These are phyloP conservation scores for Tonatia bakeri DNA, from an alignment of 2,113 vertebrate species.

Conservation along the genomic window DNA sequence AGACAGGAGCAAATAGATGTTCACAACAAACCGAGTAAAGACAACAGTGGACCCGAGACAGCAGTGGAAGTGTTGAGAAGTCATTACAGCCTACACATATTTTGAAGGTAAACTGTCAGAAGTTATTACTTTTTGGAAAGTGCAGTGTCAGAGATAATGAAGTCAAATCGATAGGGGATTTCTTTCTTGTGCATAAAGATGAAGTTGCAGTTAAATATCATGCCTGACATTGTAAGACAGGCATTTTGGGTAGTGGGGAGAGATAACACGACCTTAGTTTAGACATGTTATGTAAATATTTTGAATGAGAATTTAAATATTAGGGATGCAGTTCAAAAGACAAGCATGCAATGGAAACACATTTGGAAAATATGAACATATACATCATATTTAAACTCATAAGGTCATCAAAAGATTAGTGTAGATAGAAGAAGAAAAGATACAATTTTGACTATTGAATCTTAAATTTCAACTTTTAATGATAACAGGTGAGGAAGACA, in stretches of 20 bases:
- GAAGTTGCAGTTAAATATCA: not conserved
- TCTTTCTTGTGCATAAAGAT: not conserved
- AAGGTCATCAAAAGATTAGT: not conserved
- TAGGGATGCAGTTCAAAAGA: accelerated
- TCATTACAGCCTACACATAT: not conserved
- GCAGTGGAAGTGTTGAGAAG: not conserved
- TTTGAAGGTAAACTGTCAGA: not conserved
- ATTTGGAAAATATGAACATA: not conserved
- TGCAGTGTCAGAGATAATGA: not conserved
- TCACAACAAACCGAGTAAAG: not conserved
- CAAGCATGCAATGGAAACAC: not conserved
- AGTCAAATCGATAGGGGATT: not conserved
- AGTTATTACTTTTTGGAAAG: not conserved
- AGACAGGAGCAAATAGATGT: not conserved
- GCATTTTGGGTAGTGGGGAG: accelerated
- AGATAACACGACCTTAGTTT: not conserved
- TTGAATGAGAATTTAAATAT: not conserved
- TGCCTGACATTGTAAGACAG: accelerated
- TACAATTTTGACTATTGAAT: not conserved
- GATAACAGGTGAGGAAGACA: not conserved
- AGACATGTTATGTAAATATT: not conserved
- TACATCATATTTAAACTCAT: not conserved
- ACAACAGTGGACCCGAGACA: not conserved
- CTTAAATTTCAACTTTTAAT: not conserved
- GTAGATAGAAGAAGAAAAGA: not conserved